phyloP scores from a whole-genome alignment of 2,113 vertebrate species.

The Zosterops pallidus region DNA sequence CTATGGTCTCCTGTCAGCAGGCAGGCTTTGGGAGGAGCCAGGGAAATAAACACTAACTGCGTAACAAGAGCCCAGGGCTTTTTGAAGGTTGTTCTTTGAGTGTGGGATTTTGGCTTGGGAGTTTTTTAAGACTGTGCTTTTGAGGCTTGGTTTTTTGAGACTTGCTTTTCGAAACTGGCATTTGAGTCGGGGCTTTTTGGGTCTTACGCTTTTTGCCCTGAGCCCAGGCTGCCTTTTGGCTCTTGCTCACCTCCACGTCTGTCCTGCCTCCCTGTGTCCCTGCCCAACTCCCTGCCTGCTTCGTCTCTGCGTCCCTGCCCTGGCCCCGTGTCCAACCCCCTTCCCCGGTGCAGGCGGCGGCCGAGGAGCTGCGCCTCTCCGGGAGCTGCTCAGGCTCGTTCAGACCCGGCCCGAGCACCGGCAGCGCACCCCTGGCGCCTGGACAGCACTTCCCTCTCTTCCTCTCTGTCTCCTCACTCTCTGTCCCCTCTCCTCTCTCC shows the following conservation, averaged over 20 bases:
- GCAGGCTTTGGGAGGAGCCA: neutral
- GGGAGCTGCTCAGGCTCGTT: neutral
- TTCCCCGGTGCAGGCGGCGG: fast-evolving
- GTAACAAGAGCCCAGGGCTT: fast-evolving
- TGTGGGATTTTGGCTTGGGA: neutral
- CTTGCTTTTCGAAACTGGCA: neutral
- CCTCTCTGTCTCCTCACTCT: neutral
- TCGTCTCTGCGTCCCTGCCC: neutral
- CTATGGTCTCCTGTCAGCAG: too few relatives aligned
- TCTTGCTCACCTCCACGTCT: neutral
- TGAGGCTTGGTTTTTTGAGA: neutral
- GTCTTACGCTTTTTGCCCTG: neutral
- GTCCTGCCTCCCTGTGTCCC: neutral
- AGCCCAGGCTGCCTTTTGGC: neutral
- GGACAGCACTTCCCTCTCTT: neutral
- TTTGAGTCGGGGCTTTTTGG: neutral
- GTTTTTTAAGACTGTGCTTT: neutral
- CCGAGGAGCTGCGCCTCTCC: neutral
- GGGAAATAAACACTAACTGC: too few relatives aligned
- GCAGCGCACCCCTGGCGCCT: too few relatives aligned
- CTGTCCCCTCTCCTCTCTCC: too few relatives aligned
- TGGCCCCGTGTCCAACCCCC: fast-evolving
- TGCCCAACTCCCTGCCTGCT: neutral
- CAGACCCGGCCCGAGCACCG: neutral
- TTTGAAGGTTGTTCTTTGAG: neutral